Conservation (phyloP, 92 coral and sea anemone species). For the Desmophyllum pertusum region DNA sequence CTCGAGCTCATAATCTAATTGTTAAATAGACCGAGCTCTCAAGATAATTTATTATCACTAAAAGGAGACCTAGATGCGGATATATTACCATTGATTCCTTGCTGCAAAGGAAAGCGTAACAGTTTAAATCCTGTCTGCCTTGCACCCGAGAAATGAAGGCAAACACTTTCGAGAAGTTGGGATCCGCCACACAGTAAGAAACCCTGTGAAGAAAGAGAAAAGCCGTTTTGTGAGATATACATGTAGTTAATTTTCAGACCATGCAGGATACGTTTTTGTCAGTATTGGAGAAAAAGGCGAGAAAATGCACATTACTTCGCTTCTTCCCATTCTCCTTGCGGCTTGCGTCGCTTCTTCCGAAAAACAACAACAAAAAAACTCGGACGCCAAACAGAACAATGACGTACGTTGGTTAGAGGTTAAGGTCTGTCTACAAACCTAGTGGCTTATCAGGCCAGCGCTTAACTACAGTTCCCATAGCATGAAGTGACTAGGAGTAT, state of each 20-base stretch:
- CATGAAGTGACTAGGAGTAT: too few species aligned
- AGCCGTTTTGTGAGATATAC: neutral
- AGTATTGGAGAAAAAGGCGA: too few species aligned
- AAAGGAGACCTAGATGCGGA: neutral
- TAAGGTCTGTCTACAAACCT: too few species aligned
- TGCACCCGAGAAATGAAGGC: slow-evolving; percentile 86
- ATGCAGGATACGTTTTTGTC: neutral
- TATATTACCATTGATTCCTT: slow-evolving; percentile 88
- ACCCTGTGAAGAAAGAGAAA: slow-evolving; percentile 51
- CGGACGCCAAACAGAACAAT: too few species aligned
- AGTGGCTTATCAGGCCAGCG: too few species aligned
- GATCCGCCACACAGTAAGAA: slow-evolving; percentile 99
- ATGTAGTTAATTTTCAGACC: too few species aligned
- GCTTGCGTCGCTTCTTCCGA: neutral
- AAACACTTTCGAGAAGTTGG: slow-evolving; percentile 85
- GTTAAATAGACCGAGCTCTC: too few species aligned
- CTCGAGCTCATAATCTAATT: too few species aligned
- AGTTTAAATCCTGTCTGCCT: slow-evolving; percentile 60
- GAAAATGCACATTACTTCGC: neutral
- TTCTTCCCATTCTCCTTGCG: neutral
- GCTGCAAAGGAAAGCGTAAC: slow-evolving; percentile 87
- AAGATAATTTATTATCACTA: too few species aligned
- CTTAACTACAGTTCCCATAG: too few species aligned
- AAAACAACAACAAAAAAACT: neutral
- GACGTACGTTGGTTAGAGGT: too few species aligned